Conservation (phyloP, 2,888 invertebrate genomes). For the Conomelus anceps region DNA sequence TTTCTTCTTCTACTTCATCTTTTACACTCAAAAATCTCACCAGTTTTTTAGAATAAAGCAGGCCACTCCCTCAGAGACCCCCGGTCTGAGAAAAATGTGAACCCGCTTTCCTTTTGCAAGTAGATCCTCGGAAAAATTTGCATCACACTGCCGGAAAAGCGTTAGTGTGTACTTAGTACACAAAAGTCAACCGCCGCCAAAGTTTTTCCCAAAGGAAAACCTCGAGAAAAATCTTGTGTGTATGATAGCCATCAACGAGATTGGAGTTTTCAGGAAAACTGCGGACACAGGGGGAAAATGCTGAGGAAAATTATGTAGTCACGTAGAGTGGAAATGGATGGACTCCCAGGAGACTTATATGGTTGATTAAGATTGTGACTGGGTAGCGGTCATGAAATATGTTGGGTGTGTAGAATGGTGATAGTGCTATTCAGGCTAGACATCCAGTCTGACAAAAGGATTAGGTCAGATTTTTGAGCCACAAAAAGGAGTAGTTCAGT, state of each 20-base stretch:
- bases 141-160: no score
- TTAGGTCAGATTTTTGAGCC: no score
- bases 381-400: no score
- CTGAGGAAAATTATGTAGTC: background rate
- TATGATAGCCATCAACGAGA: background rate
- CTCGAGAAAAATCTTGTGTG: background rate
- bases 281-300: background rate
- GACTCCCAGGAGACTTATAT: background rate
- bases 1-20: no score
- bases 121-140: background rate
- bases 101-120: background rate
- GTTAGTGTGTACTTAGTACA: background rate
- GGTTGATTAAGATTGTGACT: background rate
- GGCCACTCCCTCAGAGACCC: background rate
- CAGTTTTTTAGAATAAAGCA: no score
- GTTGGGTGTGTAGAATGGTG: no score
- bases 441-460: no score
- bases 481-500: no score
- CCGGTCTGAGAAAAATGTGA: background rate
- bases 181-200: background rate
- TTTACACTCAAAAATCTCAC: no score
- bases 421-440: no score
- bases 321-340: background rate
- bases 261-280: background rate
- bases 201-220: background rate